Percentiles rank a stretch among this genome's conserved stretches.
These are phyloP conservation scores for Corythoichthys haematopterus DNA, from an alignment of 2,113 vertebrate species.

Conservation along the genomic window DNA sequence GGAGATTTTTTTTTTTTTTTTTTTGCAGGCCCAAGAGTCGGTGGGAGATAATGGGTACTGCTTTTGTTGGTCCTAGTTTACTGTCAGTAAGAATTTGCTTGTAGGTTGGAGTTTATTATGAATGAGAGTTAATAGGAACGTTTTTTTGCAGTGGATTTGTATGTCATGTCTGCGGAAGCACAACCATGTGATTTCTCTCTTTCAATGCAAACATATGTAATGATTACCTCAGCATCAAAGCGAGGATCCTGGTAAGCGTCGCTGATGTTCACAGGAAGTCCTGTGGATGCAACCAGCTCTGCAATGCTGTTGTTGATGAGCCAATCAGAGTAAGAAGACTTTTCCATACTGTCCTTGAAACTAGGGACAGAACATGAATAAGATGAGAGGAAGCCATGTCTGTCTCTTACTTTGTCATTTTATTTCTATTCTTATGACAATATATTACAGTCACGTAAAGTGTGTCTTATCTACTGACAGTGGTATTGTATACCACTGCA, in stretches of 20 bases:
- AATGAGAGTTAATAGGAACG: too few relatives aligned
- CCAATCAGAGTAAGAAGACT: slow-evolving; percentile 95
- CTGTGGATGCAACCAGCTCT: slow-evolving; percentile 94
- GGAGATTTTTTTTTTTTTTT: too few relatives aligned
- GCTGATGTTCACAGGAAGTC: slow-evolving; percentile 95
- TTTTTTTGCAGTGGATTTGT: background rate
- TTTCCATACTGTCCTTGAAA: slow-evolving; percentile 94
- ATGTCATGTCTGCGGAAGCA: background rate
- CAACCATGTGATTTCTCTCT: background rate
- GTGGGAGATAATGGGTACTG: too few relatives aligned
- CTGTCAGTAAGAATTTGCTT: too few relatives aligned
- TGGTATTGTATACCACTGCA: too few relatives aligned
- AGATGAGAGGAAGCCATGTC: background rate
- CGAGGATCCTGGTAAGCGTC: slow-evolving; percentile 97
- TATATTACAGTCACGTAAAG: slow-evolving; percentile 5
- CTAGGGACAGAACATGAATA: slow-evolving; percentile 59
- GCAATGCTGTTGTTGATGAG: slow-evolving; percentile 96
- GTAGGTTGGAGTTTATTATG: too few relatives aligned
- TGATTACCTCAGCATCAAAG: slow-evolving; percentile 90
- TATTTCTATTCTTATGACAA: background rate
- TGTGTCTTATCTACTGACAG: too few relatives aligned
- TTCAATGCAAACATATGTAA: background rate
- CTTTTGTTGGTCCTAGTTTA: too few relatives aligned
- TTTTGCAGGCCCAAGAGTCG: too few relatives aligned
- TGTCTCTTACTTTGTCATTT: background rate